Conservation (phyloP, 2,113 vertebrate species). For the Meriones unguiculatus region DNA sequence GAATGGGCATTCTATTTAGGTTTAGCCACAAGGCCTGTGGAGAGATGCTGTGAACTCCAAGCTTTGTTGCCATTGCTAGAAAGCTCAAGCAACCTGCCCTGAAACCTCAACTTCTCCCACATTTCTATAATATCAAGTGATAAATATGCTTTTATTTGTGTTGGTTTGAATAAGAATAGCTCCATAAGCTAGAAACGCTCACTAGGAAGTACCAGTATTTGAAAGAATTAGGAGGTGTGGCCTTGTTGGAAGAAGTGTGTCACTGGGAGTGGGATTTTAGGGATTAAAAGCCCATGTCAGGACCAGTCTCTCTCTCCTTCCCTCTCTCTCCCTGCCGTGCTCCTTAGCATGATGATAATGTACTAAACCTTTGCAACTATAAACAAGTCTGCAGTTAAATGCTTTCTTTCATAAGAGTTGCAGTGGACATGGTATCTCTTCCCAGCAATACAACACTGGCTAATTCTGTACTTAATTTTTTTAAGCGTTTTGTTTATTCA, state of each 20-base stretch:
- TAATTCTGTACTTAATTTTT: neutral
- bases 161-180: neutral
- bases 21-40: neutral
- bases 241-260: neutral
- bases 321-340: neutral
- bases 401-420: neutral
- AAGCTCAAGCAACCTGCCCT: neutral
- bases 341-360: neutral
- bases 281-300: neutral
- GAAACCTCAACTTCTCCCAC: constrained; percentile 5
- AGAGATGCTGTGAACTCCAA: neutral
- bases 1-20: neutral
- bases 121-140: constrained; percentile 18
- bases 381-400: neutral
- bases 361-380: neutral
- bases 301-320: no score
- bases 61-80: neutral
- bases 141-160: neutral
- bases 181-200: neutral
- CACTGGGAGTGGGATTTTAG: neutral
- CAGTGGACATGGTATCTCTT: neutral
- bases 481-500: constrained; percentile 47
- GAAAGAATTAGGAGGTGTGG: neutral
- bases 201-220: neutral
- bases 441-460: neutral